Percentiles rank a stretch among this genome's conserved stretches.
phyloP scores from a whole-genome alignment of 2,797 vertebrate species.

The Prionace glauca region DNA sequence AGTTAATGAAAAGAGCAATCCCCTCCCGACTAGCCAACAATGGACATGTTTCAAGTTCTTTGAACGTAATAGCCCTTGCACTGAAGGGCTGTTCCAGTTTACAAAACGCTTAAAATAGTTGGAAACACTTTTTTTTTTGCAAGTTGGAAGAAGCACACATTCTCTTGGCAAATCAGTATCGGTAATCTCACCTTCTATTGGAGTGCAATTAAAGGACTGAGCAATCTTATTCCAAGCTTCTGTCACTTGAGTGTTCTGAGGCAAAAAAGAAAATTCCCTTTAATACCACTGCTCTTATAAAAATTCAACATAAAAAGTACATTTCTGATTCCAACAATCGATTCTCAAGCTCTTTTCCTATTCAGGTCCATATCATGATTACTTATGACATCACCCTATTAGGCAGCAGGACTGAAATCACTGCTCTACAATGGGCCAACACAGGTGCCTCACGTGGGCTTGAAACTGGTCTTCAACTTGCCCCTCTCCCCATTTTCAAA shows the following conservation, averaged over 20 bases:
- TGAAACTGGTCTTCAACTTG: background rate
- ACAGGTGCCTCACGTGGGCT: background rate
- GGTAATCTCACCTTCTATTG: conserved; percentile 75
- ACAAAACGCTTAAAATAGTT: background rate
- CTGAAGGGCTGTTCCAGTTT: background rate
- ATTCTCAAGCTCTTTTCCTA: background rate
- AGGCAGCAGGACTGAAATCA: background rate
- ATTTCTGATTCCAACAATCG: background rate
- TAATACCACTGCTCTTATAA: background rate
- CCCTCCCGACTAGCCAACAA: background rate
- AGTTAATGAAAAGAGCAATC: background rate
- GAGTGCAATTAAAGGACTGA: conserved; percentile 90
- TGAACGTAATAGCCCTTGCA: background rate
- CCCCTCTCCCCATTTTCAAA: background rate
- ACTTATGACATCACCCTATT: background rate
- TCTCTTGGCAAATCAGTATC: background rate
- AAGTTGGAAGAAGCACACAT: background rate
- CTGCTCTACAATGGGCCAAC: background rate
- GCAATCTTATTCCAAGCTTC: conserved; percentile 97
- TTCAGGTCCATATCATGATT: background rate
- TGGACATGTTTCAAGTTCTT: background rate
- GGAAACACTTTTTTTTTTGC: background rate
- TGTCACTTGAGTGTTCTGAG: conserved; percentile 90
- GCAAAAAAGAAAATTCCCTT: background rate
- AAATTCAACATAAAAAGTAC: background rate